A percentile compares a stretch with the other conserved stretches of the same genome.
These are phyloP conservation scores for Drosophila nr. medialis DNA, from an alignment of 2,888 invertebrate genomes.

Conservation along the genomic window DNA sequence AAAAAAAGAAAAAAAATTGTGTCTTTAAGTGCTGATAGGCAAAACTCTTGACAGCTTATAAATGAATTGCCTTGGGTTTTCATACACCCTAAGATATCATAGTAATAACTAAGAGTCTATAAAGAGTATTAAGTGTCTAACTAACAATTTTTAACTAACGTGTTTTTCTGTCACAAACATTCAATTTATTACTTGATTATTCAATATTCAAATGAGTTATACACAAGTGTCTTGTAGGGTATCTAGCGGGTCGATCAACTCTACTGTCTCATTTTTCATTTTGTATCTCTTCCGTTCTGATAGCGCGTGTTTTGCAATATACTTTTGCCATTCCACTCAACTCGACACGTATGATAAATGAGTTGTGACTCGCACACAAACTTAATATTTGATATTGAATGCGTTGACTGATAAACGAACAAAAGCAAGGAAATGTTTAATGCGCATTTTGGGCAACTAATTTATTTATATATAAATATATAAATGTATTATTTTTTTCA, in stretches of 20 bases:
- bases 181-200: background rate
- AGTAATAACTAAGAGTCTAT: background rate
- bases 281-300: constrained; percentile 23
- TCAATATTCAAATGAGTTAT: background rate
- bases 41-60: constrained; percentile 15
- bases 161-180: background rate
- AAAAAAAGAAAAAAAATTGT: background rate
- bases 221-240: background rate
- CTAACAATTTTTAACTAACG: too few relatives aligned
- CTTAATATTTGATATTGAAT: constrained; percentile 34
- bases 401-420: constrained; percentile 53
- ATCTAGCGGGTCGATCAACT: background rate
- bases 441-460: constrained; percentile 24
- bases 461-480: constrained; percentile 14
- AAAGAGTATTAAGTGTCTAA: background rate
- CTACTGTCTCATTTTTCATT: constrained; percentile 2
- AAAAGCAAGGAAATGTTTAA: constrained; percentile 30
- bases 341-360: constrained; percentile 63
- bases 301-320: constrained; percentile 60
- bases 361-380: constrained; percentile 29
- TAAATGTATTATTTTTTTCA: constrained; percentile 5
- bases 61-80: constrained; percentile 8
- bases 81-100: background rate
- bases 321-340: constrained; percentile 31
- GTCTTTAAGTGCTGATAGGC: constrained; percentile 50